phyloP scores from a whole-genome alignment of 2,113 vertebrate species.

The Antechinus stuartii region DNA sequence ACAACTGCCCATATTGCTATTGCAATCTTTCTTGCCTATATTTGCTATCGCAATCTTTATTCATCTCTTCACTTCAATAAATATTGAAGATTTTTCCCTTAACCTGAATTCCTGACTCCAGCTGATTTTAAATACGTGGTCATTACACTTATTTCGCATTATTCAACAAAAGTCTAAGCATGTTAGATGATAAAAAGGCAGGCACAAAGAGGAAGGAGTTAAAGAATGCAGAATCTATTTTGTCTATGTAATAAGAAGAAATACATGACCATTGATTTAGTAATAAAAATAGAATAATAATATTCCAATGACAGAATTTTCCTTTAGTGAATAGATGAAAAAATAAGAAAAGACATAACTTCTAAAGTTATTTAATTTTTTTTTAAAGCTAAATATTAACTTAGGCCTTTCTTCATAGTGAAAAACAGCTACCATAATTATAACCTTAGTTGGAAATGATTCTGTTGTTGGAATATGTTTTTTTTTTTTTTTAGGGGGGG shows the following conservation, averaged over 20 bases:
- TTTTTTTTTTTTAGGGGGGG: neutral
- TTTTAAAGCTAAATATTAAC: neutral
- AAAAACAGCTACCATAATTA: neutral
- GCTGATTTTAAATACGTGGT: too few species aligned
- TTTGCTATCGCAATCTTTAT: too few species aligned
- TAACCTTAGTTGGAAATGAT: neutral
- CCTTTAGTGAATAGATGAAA: neutral
- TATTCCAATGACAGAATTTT: neutral
- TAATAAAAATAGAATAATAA: neutral
- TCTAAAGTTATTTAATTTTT: neutral
- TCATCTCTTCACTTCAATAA: too few species aligned
- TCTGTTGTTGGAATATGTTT: neutral
- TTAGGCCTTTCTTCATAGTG: neutral
- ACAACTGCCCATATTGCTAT: too few species aligned
- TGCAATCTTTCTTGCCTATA: too few species aligned
- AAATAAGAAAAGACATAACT: neutral
- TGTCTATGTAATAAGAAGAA: neutral
- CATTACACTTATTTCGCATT: neutral
- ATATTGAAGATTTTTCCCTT: too few species aligned
- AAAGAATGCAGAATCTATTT: neutral
- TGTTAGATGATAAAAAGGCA: neutral
- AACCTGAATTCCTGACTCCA: too few species aligned
- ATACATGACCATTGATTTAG: neutral
- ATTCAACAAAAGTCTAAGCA: fast-evolving
- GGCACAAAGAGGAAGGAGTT: neutral